These are phyloP conservation scores for Acleris cristana DNA, from an alignment of 2,888 invertebrate genomes.

Conservation along the genomic window DNA sequence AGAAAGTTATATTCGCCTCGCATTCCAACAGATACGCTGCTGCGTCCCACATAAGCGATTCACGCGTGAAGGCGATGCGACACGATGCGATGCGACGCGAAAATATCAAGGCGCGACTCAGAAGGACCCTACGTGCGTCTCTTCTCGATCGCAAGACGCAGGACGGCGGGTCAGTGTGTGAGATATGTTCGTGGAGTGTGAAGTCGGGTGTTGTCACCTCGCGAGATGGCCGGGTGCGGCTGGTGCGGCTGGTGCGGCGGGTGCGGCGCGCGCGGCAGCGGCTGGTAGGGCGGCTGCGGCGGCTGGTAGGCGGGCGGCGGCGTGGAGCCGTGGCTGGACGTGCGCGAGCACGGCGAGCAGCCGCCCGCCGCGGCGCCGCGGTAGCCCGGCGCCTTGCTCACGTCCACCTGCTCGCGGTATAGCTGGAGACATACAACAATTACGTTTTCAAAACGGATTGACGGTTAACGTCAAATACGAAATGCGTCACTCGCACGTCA, in stretches of 20 bases:
- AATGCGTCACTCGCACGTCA: no score
- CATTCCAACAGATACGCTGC: no score
- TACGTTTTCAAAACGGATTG: background rate
- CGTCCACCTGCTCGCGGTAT: constrained; percentile 86
- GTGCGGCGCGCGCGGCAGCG: constrained; percentile 44
- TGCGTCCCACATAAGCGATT: no score
- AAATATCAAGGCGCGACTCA: no score
- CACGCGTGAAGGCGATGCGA: no score
- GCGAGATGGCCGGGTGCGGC: constrained; percentile 42
- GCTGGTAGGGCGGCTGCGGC: constrained; percentile 51
- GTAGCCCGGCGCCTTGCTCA: constrained; percentile 95
- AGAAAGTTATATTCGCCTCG: no score
- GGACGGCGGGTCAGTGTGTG: no score
- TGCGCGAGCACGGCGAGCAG: constrained; percentile 87
- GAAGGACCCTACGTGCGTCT: no score
- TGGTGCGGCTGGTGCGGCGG: constrained; percentile 47
- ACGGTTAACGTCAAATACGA: no score
- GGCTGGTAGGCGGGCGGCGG: constrained; percentile 65
- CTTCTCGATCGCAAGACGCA: no score
- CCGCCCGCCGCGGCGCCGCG: constrained; percentile 88
- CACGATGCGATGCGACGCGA: no score
- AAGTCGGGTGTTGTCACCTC: constrained; percentile 25
- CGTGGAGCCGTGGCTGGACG: constrained; percentile 78
- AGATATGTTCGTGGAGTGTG: no score
- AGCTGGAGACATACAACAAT: constrained; percentile 1